These are phyloP conservation scores for Poicephalus meyeri DNA, from an alignment of 2,113 vertebrate genomes.

Conservation along the genomic window DNA sequence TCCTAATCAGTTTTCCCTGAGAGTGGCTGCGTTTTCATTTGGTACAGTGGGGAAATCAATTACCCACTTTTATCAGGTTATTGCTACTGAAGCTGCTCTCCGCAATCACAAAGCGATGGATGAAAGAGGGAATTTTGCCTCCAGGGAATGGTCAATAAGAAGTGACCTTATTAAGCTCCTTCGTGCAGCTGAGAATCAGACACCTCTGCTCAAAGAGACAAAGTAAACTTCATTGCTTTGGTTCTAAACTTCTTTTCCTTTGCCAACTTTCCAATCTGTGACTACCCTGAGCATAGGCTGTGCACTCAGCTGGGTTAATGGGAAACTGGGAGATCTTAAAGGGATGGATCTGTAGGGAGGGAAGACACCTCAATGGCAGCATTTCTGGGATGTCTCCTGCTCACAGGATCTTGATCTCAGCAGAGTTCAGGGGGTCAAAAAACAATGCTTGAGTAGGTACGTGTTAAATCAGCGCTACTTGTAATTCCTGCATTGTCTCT, in stretches of 20 bases:
- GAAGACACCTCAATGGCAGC: background rate
- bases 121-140: background rate
- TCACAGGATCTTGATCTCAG: background rate
- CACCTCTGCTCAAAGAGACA: background rate
- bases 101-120: slow-evolving; percentile 7
- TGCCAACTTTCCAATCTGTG: background rate
- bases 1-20: slow-evolving; percentile 9
- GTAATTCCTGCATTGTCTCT: background rate
- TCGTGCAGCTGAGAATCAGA: background rate
- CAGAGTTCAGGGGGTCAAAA: background rate
- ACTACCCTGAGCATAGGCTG: background rate
- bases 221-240: background rate
- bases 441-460: background rate
- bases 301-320: background rate
- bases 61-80: slow-evolving; percentile 29
- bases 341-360: background rate
- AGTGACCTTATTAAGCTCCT: slow-evolving; percentile 48
- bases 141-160: background rate
- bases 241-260: background rate
- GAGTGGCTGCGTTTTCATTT: background rate
- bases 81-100: slow-evolving; percentile 15
- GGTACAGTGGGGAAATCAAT: slow-evolving; percentile 39
- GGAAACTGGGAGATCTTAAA: background rate
- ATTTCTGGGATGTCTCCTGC: background rate
- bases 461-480: background rate